phyloP scores from a whole-genome alignment of 2,113 vertebrate genomes.

The Hemichromis elongatus region DNA sequence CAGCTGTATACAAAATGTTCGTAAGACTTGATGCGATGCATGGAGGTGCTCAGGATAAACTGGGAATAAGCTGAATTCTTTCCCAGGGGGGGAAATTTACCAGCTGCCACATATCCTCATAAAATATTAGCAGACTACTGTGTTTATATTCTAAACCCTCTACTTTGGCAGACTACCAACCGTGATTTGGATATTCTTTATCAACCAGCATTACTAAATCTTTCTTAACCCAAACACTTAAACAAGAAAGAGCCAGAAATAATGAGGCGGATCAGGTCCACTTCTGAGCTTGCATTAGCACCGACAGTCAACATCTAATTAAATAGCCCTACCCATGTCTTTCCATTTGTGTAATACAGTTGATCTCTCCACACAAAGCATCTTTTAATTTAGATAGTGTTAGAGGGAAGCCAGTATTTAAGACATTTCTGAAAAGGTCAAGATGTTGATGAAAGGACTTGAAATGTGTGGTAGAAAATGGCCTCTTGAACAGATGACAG shows the following conservation, averaged over 20 bases:
- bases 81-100: not conserved
- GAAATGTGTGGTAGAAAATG: not conserved
- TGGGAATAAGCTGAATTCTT: not conserved
- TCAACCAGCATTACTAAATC: not conserved
- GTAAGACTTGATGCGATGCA: not conserved
- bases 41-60: not conserved
- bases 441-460: not conserved
- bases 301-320: not conserved
- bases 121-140: not conserved
- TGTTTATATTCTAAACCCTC: slow-evolving; percentile 3
- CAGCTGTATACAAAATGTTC: not conserved
- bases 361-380: not conserved
- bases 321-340: not conserved
- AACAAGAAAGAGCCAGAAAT: not conserved
- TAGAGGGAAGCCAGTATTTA: not conserved
- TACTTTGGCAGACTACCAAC: not conserved
- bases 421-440: not conserved
- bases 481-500: not conserved
- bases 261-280: not conserved
- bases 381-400: not conserved
- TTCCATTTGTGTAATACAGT: not conserved
- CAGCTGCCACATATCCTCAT: not conserved
- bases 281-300: not conserved
- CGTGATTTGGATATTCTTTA: not conserved
- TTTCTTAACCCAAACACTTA: not conserved